These are phyloP conservation scores for Monopterus albus DNA, from an alignment of 2,113 vertebrate genomes.

Conservation along the genomic window DNA sequence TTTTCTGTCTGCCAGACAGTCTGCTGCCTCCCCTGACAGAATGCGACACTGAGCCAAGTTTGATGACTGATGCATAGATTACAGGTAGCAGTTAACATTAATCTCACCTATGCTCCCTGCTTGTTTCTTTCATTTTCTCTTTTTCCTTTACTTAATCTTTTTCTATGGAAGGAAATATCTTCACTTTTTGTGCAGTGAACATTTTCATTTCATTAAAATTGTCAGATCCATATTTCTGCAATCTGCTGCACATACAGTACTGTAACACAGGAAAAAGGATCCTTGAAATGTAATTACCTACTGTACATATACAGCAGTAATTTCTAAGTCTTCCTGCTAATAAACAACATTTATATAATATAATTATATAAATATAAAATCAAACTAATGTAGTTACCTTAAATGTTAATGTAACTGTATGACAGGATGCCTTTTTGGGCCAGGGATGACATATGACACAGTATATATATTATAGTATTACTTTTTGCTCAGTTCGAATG, in stretches of 20 bases:
- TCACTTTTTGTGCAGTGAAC: not conserved
- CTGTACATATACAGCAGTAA: no score
- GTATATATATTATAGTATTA: no score
- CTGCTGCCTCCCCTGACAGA: constrained; percentile 29
- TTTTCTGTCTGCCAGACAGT: constrained; percentile 29
- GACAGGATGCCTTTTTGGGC: no score
- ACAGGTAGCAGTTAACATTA: constrained; percentile 38
- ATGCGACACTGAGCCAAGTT: not conserved
- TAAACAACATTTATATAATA: no score
- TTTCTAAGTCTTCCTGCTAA: no score
- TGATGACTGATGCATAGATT: constrained; percentile 37
- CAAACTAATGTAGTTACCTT: no score
- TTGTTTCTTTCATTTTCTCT: not conserved
- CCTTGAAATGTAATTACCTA: no score
- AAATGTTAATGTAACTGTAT: no score
- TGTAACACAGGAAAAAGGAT: not conserved
- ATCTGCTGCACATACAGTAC: not conserved
- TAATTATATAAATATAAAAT: no score
- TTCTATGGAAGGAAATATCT: not conserved
- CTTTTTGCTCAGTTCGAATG: no score
- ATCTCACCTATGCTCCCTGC: constrained; percentile 8
- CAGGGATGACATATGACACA: no score
- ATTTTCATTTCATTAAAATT: constrained; percentile 11
- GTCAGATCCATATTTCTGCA: not conserved
- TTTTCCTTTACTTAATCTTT: constrained; percentile 16